Evolutionary conservation across 2,888 invertebrate genomes (phyloP), one percentile per base, ranked within the genome.

Genomic region (Suillia variegata): DNA sequence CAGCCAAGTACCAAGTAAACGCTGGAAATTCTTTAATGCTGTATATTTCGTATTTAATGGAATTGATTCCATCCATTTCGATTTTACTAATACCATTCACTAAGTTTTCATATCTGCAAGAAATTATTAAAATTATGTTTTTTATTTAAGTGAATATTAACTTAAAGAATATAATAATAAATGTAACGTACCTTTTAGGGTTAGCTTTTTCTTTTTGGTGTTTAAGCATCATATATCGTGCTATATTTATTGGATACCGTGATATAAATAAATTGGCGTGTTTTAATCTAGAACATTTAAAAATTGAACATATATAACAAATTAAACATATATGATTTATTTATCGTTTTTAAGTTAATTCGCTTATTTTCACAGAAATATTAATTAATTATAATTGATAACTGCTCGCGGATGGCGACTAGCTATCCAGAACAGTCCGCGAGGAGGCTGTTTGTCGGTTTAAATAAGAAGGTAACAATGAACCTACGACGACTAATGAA

Each of bases 191-290:
- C 93, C 94, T 88, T 81, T 92, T 91, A 13, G 96, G 95, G 84
- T 96, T 97, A 2, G 96, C 91, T 73, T 89, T 88, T 70, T 94
- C 93, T 75, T 93, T 92, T 72, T 89, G 89, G 83, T 99, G 99
- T 70, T 89, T 89, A 67, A 98, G 85, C 98, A 98, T 98, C 66
- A 92, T 94, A 83, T 99, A 99, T 31, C 97, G 87, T 1, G 98
- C 98, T 67, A 98, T 90, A 62, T 92, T 92, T 68, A 92, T 87
- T 52, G 96, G 94, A 80, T 98, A 98, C 68, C 98, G 87, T 17
- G 94, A 92, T 80, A 99, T 93, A 81, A 93, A 93, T 66, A 93
- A 88, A 65, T 92, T 91, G 70, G 88, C 88, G 78, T 88, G 89
- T 73, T 88, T 87, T 70, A 87, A 82, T 75, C 87, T 87, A 81